Conservation (phyloP, 2,888 invertebrate species). For the Schrankia costaestrigalis region DNA sequence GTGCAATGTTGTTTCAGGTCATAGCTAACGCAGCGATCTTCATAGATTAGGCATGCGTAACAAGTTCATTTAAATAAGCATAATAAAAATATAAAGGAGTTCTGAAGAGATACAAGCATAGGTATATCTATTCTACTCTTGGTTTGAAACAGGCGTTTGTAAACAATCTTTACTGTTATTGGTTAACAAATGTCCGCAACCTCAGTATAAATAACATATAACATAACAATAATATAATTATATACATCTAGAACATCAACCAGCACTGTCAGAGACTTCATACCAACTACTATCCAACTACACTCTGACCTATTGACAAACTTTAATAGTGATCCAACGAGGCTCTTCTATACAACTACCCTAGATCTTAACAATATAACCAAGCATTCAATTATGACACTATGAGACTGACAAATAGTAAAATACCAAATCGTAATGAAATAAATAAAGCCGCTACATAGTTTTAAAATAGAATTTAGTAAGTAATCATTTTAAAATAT, state of each 20-base stretch:
- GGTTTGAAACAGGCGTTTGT: slow-evolving; percentile 26
- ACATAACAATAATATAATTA: slow-evolving; percentile 50
- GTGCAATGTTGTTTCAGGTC: too few relatives aligned
- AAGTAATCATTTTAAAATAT: slow-evolving; percentile 10
- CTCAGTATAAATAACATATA: slow-evolving; percentile 56
- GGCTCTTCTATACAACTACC: slow-evolving; percentile 36
- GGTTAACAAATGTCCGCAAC: slow-evolving; percentile 68
- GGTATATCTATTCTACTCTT: slow-evolving; percentile 42
- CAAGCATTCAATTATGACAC: neutral
- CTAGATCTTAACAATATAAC: slow-evolving; percentile 28
- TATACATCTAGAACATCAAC: slow-evolving; percentile 35
- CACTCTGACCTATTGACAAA: slow-evolving; percentile 12
- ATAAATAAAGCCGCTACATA: slow-evolving; percentile 2
- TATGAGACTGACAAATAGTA: slow-evolving; percentile 4
- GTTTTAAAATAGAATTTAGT: slow-evolving; percentile 8
- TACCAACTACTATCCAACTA: too few relatives aligned
- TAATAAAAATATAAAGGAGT: too few relatives aligned
- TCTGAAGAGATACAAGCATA: too few relatives aligned
- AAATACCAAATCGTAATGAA: slow-evolving; percentile 2
- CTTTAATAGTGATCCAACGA: slow-evolving; percentile 23
- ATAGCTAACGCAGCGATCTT: too few relatives aligned
- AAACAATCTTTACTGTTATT: slow-evolving; percentile 44
- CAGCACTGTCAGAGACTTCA: slow-evolving; percentile 28
- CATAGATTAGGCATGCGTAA: too few relatives aligned
- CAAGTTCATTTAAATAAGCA: too few relatives aligned